Base-by-base conservation (phyloP, 2,888 invertebrate species). In the Pharmacophagus antenor region DNA sequence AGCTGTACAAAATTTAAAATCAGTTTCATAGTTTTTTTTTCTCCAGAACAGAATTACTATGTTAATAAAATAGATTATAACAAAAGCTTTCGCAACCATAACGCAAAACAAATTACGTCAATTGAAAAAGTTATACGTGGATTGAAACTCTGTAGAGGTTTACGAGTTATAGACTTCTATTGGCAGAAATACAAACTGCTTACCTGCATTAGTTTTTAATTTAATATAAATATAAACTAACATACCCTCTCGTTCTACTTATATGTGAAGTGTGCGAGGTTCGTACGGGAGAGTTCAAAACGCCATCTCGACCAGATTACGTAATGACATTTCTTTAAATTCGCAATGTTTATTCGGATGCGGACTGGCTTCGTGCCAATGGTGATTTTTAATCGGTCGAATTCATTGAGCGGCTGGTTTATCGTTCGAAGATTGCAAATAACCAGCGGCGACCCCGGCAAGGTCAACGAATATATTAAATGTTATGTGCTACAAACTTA, bases 341-440 rank as follows among this genome's bases (percentile, higher is more conserved):
- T 84, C 77, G 76, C 81, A 79, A 83, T 87, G 88, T 89, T 88
- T 88, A 86, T 82, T 78, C 83, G 79, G 77, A 79, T 77, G 79
- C 70, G 80, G 82, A 75, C 79, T 90, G 90, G 90, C 87, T 75
- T 48, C 42, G 58, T 59, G 80, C 89, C 89, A 90, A 80, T 82
- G 77, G 79, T 82, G 83, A 76, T 87, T 88, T 87, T 88, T 87
- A 88, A 87, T 87, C 83, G 77, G 80, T 87, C 84, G 70, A 79
- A 86, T 87, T 88, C 88, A 88, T 88, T 88, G 79, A 87, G 80
- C 81, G 78, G 82, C 80, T 77, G 79, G 71, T 88, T 84, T 87
- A 88, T 85, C 76, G 81, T 76, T 73, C 76, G 77, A 74, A 77
- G 78, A 72, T 76, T 81, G 80, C 72, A 77, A 79, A 82, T 79